Conservation (phyloP, 2,797 vertebrate genomes). For the Schizothorax lantsangensis region DNA sequence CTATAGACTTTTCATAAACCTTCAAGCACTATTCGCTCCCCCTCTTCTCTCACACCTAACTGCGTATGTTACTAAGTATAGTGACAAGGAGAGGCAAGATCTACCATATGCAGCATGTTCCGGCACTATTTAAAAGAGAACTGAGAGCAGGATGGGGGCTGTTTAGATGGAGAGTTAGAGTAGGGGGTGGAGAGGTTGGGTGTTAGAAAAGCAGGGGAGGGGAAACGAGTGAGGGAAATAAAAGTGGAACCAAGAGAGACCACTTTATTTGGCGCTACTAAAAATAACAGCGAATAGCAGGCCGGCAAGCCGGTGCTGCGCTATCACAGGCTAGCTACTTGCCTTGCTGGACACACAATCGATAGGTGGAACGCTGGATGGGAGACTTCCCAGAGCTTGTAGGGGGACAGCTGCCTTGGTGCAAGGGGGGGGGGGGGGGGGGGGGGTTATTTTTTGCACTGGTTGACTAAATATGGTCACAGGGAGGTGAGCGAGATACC, state of each 20-base stretch:
- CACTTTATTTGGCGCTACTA: slow-evolving; percentile 96
- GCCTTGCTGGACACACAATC: slow-evolving; percentile 88
- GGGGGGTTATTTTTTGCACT: slow-evolving; percentile 94
- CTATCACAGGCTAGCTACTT: slow-evolving; percentile 64
- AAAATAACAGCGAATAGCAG: slow-evolving; percentile 89
- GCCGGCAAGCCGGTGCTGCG: slow-evolving; percentile 68
- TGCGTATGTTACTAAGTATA: slow-evolving; percentile 85
- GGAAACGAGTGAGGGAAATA: slow-evolving; percentile 49
- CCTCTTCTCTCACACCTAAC: slow-evolving; percentile 54
- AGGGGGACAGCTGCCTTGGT: slow-evolving; percentile 61
- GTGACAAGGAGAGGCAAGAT: slow-evolving; percentile 78
- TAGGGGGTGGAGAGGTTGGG: slow-evolving; percentile 15
- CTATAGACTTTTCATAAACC: slow-evolving; percentile 63
- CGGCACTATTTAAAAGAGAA: slow-evolving; percentile 78
- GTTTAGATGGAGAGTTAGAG: slow-evolving; percentile 37
- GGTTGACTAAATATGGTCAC: slow-evolving; percentile 99
- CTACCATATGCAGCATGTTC: slow-evolving; percentile 80
- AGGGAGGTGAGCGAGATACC: slow-evolving; percentile 94
- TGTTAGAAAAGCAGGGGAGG: slow-evolving; percentile 31
- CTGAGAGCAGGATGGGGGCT: slow-evolving; percentile 64
- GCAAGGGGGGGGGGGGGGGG: slow-evolving; percentile 58
- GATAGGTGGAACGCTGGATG: slow-evolving; percentile 87
- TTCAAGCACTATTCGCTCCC: slow-evolving; percentile 42
- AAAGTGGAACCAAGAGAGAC: slow-evolving; percentile 71
- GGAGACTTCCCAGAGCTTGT: slow-evolving; percentile 84